Percentiles rank a stretch among this genome's conserved stretches.
phyloP scores from a whole-genome alignment of 2,797 vertebrate species.

The Hypotaenidia philippensis region DNA sequence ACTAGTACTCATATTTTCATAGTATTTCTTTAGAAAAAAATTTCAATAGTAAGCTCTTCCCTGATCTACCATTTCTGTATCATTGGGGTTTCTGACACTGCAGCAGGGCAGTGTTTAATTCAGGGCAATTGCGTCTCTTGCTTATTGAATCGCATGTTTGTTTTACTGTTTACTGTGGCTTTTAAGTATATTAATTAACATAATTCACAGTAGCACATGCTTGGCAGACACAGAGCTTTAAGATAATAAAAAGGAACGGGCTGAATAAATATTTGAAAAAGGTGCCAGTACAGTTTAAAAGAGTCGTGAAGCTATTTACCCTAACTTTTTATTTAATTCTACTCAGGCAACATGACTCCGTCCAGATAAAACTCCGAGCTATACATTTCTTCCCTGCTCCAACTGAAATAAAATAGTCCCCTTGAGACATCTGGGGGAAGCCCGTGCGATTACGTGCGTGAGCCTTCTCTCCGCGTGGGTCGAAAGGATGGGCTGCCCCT shows the following conservation, averaged over 20 bases:
- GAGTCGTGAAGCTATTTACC: not conserved
- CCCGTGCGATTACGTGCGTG: rapidly evolving
- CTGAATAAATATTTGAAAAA: conserved; percentile 26
- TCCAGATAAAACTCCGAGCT: not conserved
- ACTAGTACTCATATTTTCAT: not conserved
- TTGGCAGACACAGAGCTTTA: not conserved
- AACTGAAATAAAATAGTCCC: not conserved
- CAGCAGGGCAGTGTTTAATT: not conserved
- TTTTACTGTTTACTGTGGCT: not conserved
- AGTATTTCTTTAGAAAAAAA: not conserved
- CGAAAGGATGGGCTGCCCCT: conserved; percentile 55
- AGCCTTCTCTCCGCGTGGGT: not conserved
- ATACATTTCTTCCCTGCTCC: not conserved
- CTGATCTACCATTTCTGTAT: not conserved
- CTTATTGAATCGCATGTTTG: not conserved
- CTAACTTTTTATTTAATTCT: not conserved
- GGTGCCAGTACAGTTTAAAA: not conserved
- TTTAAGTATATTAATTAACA: not conserved
- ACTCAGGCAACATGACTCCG: not conserved
- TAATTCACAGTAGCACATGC: not conserved
- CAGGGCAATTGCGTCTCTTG: not conserved
- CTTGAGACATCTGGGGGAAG: not conserved
- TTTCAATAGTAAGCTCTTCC: not conserved
- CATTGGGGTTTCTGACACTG: not conserved
- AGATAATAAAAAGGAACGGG: not conserved